phyloP scores from a whole-genome alignment of 2,888 invertebrate species.

The Microdon myrmicae region DNA sequence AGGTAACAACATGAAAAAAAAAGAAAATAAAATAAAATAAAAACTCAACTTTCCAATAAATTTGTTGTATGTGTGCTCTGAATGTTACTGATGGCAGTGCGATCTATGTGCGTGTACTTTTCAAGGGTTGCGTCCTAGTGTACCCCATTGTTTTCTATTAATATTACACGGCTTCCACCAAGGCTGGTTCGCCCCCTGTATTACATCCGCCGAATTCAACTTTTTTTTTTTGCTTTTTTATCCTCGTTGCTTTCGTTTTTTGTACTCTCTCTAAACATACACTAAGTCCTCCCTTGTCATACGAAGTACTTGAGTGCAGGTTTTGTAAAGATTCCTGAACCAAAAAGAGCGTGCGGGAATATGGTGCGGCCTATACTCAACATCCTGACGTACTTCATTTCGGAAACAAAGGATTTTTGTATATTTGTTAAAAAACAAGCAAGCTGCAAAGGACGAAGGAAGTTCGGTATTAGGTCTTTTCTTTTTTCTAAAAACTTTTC shows the following conservation, averaged over 20 bases:
- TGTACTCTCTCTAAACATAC: conserved; percentile 53
- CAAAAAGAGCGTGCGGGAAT: conserved; percentile 7
- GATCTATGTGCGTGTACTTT: conserved; percentile 29
- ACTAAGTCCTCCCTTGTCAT: conserved; percentile 41
- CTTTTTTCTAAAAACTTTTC: conserved; percentile 8
- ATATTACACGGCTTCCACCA: conserved; percentile 61
- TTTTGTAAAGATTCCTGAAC: conserved; percentile 31
- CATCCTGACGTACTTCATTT: conserved; percentile 49
- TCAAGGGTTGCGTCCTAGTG: conserved; percentile 44
- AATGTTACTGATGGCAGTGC: conserved; percentile 50
- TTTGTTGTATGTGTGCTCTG: conserved; percentile 65
- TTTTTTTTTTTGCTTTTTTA: conserved; percentile 30
- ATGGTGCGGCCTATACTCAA: conserved; percentile 20
- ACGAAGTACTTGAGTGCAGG: conserved; percentile 45
- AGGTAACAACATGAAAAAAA: conserved; percentile 50
- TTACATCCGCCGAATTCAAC: conserved; percentile 33
- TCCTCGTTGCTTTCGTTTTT: too few species aligned
- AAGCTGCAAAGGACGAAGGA: conserved; percentile 17
- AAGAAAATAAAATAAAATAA: conserved; percentile 57
- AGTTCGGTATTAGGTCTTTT: too few species aligned
- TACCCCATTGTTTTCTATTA: conserved; percentile 62
- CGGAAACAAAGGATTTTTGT: conserved; percentile 58
- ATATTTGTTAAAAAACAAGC: conserved; percentile 56
- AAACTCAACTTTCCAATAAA: conserved; percentile 65
- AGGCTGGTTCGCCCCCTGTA: conserved; percentile 39